These are phyloP conservation scores for Charina bottae DNA, from an alignment of 2,113 vertebrate genomes.

Conservation along the genomic window DNA sequence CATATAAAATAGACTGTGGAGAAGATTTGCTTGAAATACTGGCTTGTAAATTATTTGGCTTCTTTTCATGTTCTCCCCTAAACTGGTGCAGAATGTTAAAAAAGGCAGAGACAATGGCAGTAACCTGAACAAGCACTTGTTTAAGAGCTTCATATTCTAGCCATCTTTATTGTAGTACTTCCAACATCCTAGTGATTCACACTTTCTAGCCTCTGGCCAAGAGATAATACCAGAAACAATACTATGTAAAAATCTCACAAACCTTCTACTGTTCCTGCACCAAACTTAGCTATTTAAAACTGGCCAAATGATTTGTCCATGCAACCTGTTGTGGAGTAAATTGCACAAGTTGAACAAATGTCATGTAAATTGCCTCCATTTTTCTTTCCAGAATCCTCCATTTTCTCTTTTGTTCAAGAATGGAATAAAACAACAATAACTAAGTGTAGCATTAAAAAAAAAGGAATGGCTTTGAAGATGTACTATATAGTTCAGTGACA, in stretches of 20 bases:
- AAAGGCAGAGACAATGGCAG: neutral
- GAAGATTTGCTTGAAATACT: neutral
- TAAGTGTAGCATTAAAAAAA: constrained; percentile 6
- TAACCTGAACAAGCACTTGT: neutral
- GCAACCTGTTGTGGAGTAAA: rapidly evolving
- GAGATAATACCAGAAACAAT: neutral
- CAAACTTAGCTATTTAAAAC: rapidly evolving
- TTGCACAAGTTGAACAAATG: neutral
- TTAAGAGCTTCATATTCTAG: neutral
- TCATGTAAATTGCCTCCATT: constrained; percentile 19
- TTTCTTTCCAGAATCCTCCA: constrained; percentile 14
- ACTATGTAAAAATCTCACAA: neutral
- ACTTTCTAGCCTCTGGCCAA: neutral
- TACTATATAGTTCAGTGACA: constrained; percentile 31
- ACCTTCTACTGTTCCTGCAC: neutral
- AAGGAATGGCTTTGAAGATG: constrained; percentile 35
- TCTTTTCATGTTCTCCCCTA: neutral
- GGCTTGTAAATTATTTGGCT: neutral
- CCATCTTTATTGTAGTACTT: neutral
- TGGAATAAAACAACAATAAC: constrained; percentile 25
- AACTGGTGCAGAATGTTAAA: neutral
- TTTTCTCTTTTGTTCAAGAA: constrained; percentile 39
- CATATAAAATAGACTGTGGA: neutral
- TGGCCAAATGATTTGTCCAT: rapidly evolving
- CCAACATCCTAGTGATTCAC: neutral